Base-by-base conservation (phyloP, 2,797 vertebrate species). In the Bovichtus variegatus region DNA sequence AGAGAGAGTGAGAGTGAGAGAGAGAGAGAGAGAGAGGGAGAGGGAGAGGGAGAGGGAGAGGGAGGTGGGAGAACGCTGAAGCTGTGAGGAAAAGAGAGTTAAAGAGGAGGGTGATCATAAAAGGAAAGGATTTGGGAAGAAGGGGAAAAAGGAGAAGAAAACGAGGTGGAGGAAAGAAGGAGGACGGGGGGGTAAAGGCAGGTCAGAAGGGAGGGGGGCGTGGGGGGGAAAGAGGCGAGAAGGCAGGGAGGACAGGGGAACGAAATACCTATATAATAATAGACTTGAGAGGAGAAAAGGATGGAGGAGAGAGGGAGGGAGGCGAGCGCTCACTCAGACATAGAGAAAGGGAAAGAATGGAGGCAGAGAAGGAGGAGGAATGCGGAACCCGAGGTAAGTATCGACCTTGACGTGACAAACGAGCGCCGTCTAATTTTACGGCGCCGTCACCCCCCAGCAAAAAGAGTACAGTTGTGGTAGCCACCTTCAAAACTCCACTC, bases 361-460 rank as follows among this genome's bases (percentile, higher is more conserved):
- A 79, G 67, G 78, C 69, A 38, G 65, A 57, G 50, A 58, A 80
- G 76, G 83, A 80, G 72, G 78, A 82, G 76, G 80, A 86, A 79
- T 60, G 79, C 55, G 11, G 85, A 84, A 92, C 88, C 87, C 2
- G 68, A 86, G 88, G 87, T 78, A 78, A 81, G 71, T 69, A 83
- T 89, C 76, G 89, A 93, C 93, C 93, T 93, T 93, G 91, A 86
- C 80, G 43, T 91, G 92, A 91, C 87, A 91, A 93, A 93, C 82
- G 85, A 91, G 90, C 53, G 55, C 74, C 61, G 68, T 90, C 89
- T 83, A 78, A 87, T 90, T 93, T 91, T 81, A 91, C 78, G 78
- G 82, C 80, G 55, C 34, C 36, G 31, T 83, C 89, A 59, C 67
- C 85, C 68, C 44, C 21, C 6, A 64, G 79, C 81, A n/a, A 43